Evolutionary conservation across 1,140 invertebrate genomes (phyloP), one percentile per base, ranked within the genome.

Genomic region (Ceratosolen fusciceps): DNA sequence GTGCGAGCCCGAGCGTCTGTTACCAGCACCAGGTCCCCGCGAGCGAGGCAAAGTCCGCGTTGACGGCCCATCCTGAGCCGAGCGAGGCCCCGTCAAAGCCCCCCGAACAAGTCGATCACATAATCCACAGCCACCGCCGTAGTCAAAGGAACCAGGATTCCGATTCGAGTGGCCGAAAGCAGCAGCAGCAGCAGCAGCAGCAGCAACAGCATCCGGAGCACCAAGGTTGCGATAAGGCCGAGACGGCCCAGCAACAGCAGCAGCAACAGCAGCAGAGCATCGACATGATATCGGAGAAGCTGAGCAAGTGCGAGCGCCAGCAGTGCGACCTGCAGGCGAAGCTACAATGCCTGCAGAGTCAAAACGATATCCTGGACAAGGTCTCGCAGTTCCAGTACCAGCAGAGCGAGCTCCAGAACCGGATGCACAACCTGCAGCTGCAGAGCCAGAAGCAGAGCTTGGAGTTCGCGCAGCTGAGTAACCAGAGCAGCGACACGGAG

Each of bases 331-430:
- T 90, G 0, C 90, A 90, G 39, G 88, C 88, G 0, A 89, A 88
- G 67, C 62, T 90, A 3, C 88, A 90, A 37, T 89, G 87, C 68
- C 83, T 90, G 10, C 90, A 90, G 47, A 90, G 86, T 83, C 90
- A 90, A 31, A 90, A 90, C 82, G 88, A 90, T 43, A 88, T 90
- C 58, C 76, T 90, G 0, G 90, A 90, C 56, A 90, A 90, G 62
- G 90, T 90, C 0, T 86, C 89, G 0, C 87, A 88, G 26, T 89
- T 86, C 74, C 89, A 90, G 26, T 87, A 87, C 21, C 86, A 86
- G 16, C 87, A 90, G 47, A 86, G 43, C 54, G 90, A 90, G 77
- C 74, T 90, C 0, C 89, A 90, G 60, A 84, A 82, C 0, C 84
- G 88, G 58, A 81, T 90, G 29, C 88, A 89, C 47, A 86, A 82